A percentile compares a stretch with the other conserved stretches of the same genome.
phyloP scores from a whole-genome alignment of 2,797 vertebrate genomes.

The Scomberomorus guttatus region DNA sequence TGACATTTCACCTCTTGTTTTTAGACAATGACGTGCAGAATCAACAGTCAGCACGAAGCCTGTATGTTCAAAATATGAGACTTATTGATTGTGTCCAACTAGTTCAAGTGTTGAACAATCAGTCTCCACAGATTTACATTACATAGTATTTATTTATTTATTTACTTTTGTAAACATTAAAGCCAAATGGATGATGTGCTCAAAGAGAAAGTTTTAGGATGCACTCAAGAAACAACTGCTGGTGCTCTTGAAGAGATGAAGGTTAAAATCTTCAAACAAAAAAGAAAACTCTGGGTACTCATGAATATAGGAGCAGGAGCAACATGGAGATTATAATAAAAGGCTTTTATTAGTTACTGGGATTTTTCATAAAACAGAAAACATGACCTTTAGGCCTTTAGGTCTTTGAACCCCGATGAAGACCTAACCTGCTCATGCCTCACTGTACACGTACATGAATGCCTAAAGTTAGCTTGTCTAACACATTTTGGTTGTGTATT shows the following conservation, averaged over 20 bases:
- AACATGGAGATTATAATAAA: too few species aligned
- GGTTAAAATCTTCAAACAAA: neutral
- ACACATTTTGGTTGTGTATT: neutral
- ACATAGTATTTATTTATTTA: too few species aligned
- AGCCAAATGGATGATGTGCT: too few species aligned
- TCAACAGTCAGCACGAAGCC: slow-evolving; percentile 1
- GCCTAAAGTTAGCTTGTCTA: neutral
- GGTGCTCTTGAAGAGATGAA: neutral
- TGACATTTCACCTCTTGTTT: neutral
- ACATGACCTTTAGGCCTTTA: too few species aligned
- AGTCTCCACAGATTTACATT: too few species aligned
- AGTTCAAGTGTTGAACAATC: neutral
- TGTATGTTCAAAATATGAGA: neutral
- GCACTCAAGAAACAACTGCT: too few species aligned
- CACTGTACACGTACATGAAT: neutral
- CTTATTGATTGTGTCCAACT: neutral
- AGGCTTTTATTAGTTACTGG: too few species aligned
- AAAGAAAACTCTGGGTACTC: neutral
- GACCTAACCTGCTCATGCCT: neutral
- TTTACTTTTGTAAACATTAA: neutral
- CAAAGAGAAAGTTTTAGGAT: too few species aligned
- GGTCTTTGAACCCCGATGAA: neutral
- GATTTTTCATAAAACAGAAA: too few species aligned
- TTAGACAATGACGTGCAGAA: neutral
- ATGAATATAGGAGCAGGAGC: neutral